A percentile compares a stretch with the other conserved stretches of the same genome.
Conservation (phyloP, 2,113 vertebrate species). For the Colossoma macropomum region DNA sequence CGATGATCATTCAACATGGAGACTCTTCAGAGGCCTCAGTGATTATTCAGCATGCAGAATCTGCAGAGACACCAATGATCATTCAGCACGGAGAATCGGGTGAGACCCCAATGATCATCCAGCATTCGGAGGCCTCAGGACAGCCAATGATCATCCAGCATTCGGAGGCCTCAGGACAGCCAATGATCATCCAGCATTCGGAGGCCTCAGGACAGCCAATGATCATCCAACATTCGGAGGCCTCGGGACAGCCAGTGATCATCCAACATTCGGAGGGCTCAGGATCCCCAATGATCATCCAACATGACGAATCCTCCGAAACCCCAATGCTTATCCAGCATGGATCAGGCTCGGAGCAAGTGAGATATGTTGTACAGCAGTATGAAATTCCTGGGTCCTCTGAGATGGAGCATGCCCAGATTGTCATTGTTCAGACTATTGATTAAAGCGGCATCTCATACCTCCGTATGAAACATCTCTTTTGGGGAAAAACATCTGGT, state of each 20-base stretch:
- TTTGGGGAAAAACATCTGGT: background rate
- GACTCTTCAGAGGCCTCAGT: slow-evolving; percentile 35
- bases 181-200: slow-evolving; percentile 49
- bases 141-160: slow-evolving; percentile 40
- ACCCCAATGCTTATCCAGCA: slow-evolving; percentile 52
- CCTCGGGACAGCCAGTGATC: slow-evolving; percentile 4
- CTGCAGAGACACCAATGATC: slow-evolving; percentile 27
- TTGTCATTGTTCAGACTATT: slow-evolving; percentile 61
- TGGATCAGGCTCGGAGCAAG: slow-evolving; percentile 45
- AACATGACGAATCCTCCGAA: slow-evolving; percentile 43
- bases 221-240: slow-evolving; percentile 42
- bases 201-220: slow-evolving; percentile 32
- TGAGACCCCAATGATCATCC: slow-evolving; percentile 24
- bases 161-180: slow-evolving; percentile 21
- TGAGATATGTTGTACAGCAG: slow-evolving; percentile 57
- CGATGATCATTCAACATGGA: slow-evolving; percentile 49
- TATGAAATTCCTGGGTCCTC: slow-evolving; percentile 53
- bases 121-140: slow-evolving; percentile 18
- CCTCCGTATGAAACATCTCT: background rate
- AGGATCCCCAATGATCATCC: slow-evolving; percentile 46
- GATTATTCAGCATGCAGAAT: slow-evolving; percentile 49
- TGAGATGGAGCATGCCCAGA: slow-evolving; percentile 58
- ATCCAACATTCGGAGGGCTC: slow-evolving; percentile 36
- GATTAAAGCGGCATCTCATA: slow-evolving; percentile 28
- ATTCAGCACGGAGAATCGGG: slow-evolving; percentile 18